Conservation (phyloP, 2,888 invertebrate genomes). For the Alsophila aescularia region DNA sequence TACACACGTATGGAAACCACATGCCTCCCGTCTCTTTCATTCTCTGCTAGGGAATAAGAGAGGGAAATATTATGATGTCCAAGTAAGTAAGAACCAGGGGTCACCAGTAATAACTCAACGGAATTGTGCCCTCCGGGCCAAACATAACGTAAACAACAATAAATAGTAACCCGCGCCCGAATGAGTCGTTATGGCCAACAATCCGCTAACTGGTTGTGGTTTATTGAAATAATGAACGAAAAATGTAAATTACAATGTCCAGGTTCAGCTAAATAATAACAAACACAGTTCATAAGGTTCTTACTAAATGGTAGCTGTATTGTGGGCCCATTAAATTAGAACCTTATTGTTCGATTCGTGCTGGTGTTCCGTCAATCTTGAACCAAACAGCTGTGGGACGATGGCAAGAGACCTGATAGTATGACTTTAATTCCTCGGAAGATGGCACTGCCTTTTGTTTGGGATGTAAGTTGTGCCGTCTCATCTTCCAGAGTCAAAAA, state of each 20-base stretch:
- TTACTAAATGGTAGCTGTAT: too few species aligned
- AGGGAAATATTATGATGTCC: slow-evolving; percentile 19
- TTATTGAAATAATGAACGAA: slow-evolving; percentile 21
- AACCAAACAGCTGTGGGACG: too few species aligned
- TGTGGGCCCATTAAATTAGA: too few species aligned
- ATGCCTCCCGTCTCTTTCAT: slow-evolving; percentile 7
- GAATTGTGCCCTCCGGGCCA: slow-evolving; percentile 73
- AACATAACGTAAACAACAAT: slow-evolving; percentile 65
- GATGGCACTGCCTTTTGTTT: too few species aligned
- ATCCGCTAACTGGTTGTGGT: slow-evolving; percentile 45
- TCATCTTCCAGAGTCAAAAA: too few species aligned
- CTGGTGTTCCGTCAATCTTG: too few species aligned
- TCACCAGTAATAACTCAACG: slow-evolving; percentile 75
- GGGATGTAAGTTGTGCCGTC: too few species aligned
- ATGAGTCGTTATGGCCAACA: slow-evolving; percentile 59
- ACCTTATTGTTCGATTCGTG: too few species aligned
- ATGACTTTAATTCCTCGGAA: too few species aligned
- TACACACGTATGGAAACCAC: neutral
- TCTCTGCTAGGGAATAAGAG: neutral
- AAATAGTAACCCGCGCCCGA: slow-evolving; percentile 66
- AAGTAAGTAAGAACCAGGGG: slow-evolving; percentile 45
- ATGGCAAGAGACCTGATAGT: too few species aligned
- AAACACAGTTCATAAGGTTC: neutral
- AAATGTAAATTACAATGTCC: slow-evolving; percentile 5
- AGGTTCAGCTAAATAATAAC: neutral